phyloP scores from a whole-genome alignment of 2,888 invertebrate genomes.

The Prosopocoilus inquinatus region DNA sequence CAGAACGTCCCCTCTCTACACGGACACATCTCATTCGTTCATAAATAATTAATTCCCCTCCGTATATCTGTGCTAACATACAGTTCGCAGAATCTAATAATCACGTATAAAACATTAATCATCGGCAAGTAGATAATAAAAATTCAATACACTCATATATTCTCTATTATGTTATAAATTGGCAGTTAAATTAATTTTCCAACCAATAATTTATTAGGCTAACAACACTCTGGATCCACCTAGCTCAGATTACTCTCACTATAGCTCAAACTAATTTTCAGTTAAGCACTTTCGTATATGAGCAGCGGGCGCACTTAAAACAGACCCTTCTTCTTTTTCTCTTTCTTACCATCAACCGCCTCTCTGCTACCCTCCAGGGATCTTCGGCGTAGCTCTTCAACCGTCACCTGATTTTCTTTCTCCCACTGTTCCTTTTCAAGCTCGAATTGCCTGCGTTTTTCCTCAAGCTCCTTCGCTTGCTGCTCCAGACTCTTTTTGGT shows the following conservation, averaged over 20 bases:
- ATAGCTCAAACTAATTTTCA: conserved; percentile 14
- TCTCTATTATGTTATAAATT: conserved; percentile 18
- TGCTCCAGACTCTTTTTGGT: conserved; percentile 68
- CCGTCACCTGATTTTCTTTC: conserved; percentile 81
- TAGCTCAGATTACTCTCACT: conserved; percentile 17
- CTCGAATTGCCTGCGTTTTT: conserved; percentile 81
- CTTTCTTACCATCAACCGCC: conserved; percentile 84
- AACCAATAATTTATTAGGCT: conserved; percentile 19
- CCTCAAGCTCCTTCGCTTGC: conserved; percentile 89
- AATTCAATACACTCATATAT: conserved; percentile 21
- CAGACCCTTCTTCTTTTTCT: conserved; percentile 89
- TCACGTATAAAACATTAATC: conserved; percentile 27
- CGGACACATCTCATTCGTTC: conserved; percentile 25
- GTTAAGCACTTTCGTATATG: conserved; percentile 8
- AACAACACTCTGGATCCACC: conserved; percentile 17
- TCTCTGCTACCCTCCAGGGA: conserved; percentile 88
- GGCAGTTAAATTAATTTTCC: conserved; percentile 24
- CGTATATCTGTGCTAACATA: conserved; percentile 22
- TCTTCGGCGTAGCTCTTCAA: conserved; percentile 84
- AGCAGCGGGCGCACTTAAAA: conserved; percentile 58
- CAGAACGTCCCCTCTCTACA: conserved; percentile 40
- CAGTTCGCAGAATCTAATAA: conserved; percentile 19
- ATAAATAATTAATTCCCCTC: conserved; percentile 22
- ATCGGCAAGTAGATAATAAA: conserved; percentile 25
- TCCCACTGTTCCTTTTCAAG: conserved; percentile 88